A percentile compares a stretch with the other conserved stretches of the same genome.
These are phyloP conservation scores for Hyphantria cunea DNA, from an alignment of 1,140 invertebrate genomes.

Conservation along the genomic window DNA sequence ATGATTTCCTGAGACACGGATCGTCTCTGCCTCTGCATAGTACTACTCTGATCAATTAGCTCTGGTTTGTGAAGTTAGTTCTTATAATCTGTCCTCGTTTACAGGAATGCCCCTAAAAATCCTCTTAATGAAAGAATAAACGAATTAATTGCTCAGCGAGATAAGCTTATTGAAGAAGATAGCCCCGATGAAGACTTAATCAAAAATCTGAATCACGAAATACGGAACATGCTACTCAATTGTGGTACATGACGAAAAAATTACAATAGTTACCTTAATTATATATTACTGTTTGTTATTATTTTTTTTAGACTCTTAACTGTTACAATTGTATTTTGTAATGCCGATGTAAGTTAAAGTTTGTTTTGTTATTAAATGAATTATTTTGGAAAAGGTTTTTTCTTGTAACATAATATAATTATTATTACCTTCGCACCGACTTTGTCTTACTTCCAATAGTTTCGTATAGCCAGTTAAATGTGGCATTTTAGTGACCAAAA, in stretches of 20 bases:
- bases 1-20: no score
- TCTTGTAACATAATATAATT: not conserved
- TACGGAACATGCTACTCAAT: conserved; percentile 61
- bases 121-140: conserved; percentile 51
- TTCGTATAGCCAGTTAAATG: no score
- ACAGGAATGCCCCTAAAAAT: conserved; percentile 37
- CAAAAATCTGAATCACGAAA: conserved; percentile 62
- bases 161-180: conserved; percentile 51
- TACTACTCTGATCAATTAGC: no score
- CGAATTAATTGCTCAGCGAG: conserved; percentile 57
- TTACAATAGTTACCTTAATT: not conserved
- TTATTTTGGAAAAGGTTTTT: no score
- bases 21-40: no score
- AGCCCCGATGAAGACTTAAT: conserved; percentile 53
- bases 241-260: conserved; percentile 49
- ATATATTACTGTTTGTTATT: not conserved
- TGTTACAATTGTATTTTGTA: no score
- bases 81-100: conserved; percentile 1
- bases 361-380: no score
- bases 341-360: no score
- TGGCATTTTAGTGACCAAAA: no score
- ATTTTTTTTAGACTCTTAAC: not conserved
- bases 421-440: no score
- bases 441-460: no score
- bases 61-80: no score